Conservation (phyloP, 1,140 invertebrate species). For the Drosophila albomicans region DNA sequence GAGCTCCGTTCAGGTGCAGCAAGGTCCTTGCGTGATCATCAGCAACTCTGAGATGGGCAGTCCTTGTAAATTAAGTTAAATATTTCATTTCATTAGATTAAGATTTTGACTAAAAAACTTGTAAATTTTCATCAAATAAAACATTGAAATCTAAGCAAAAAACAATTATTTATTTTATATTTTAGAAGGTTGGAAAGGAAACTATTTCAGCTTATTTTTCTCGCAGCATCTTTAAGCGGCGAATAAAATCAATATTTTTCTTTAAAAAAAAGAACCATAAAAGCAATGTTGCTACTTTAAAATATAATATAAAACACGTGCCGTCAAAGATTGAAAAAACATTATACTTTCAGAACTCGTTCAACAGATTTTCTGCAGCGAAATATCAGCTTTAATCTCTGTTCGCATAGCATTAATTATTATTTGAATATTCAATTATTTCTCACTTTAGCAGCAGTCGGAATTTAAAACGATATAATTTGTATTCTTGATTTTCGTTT, state of each 20-base stretch:
- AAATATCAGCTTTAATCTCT: no score
- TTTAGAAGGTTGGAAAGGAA: no score
- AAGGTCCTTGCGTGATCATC: slow-evolving; percentile 67
- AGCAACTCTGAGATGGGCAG: slow-evolving; percentile 62
- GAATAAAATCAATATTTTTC: not conserved
- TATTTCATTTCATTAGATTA: not conserved
- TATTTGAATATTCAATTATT: not conserved
- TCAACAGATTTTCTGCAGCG: no score
- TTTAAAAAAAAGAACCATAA: no score
- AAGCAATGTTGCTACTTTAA: no score
- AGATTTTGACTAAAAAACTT: no score
- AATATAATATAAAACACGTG: no score
- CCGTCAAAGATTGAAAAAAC: no score
- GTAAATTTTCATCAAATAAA: slow-evolving; percentile 35
- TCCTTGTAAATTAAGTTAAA: slow-evolving; percentile 52
- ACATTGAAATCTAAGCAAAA: slow-evolving; percentile 32
- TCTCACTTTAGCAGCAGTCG: not conserved
- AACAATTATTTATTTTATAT: not conserved
- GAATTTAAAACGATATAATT: not conserved
- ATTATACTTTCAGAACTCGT: no score
- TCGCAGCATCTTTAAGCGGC: no score
- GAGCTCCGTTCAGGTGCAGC: slow-evolving; percentile 63
- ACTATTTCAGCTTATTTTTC: no score
- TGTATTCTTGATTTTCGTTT: slow-evolving; percentile 3
- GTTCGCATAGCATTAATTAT: not conserved